Conservation (phyloP, 2,113 vertebrate species). For the Arothron firmamentum region DNA sequence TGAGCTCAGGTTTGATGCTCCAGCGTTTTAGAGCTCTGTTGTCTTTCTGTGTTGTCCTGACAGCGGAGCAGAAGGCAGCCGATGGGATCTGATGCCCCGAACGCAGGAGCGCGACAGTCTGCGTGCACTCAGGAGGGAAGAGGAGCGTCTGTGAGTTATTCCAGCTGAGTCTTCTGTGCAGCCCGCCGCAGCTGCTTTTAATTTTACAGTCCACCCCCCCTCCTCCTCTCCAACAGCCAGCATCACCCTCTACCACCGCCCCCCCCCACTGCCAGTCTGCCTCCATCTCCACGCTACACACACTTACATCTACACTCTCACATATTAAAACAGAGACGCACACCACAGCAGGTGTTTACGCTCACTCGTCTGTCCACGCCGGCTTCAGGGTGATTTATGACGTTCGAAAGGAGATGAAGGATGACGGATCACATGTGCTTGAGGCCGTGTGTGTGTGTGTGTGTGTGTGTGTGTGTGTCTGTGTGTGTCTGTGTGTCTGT, state of each 20-base stretch:
- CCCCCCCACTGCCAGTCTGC: not conserved
- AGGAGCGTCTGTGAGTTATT: slow-evolving; percentile 73
- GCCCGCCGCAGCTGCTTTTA: slow-evolving; percentile 67
- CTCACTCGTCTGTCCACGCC: slow-evolving; percentile 51
- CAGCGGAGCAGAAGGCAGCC: not conserved
- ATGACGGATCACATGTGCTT: slow-evolving; percentile 55
- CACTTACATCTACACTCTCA: slow-evolving; percentile 22
- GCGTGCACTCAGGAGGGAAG: slow-evolving; percentile 47
- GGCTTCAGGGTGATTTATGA: slow-evolving; percentile 64
- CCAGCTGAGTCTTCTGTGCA: slow-evolving; percentile 67
- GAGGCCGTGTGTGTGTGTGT: too few relatives aligned
- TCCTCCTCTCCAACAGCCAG: slow-evolving; percentile 18
- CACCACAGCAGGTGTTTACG: slow-evolving; percentile 72
- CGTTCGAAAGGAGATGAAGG: slow-evolving; percentile 56
- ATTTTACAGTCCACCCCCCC: slow-evolving; percentile 68
- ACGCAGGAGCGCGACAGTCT: slow-evolving; percentile 41
- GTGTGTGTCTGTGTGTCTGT: slow-evolving; percentile 10
- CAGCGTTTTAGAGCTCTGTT: too few relatives aligned
- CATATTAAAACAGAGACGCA: slow-evolving; percentile 41
- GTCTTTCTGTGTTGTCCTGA: too few relatives aligned
- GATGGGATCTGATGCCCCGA: slow-evolving; percentile 25
- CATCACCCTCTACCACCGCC: slow-evolving; percentile 11
- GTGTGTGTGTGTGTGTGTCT: not conserved
- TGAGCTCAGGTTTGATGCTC: too few relatives aligned
- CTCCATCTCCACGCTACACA: slow-evolving; percentile 3